Base-by-base conservation (phyloP, 2,888 invertebrate genomes). In the Eristalinus sepulchralis region DNA sequence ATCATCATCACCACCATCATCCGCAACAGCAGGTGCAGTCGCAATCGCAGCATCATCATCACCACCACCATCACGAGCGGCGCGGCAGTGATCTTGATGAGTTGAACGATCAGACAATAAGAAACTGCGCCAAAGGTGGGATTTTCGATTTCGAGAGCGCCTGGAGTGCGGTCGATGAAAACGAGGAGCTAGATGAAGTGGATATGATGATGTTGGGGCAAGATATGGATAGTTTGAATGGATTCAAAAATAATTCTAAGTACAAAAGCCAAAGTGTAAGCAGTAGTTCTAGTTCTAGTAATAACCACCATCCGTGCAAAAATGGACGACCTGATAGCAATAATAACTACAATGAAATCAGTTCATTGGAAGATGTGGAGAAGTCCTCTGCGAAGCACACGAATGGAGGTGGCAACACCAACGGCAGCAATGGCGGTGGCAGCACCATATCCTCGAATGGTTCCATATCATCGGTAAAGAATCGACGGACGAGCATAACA, bases 81-180 rank as follows among this genome's bases (percentile, higher is more conserved):
- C 89, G 90, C 20, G 90, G 90, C 68, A 91, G 91, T 88, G 92
- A 93, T 89, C 89, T 92, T 13, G 93, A 92, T 73, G 91, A 92
- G 88, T 76, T 93, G 62, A 91, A 91, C 36, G 91, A 91, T 76
- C 90, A 91, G 83, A 91, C 92, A 68, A 92, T 91, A 70, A 89
- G 91, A 4, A 90, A 91, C 57, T 90, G 91, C 27, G 90, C 91
- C 33, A 91, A 91, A 20, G 89, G 89, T 31, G 89, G 89, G n/a
- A 90, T 89, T 77, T 84, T 90, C 76, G 89, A 90, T 64, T 89
- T 91, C 36, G 91, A 91, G 47, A 90, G 90, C 84, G 91, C 90
- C 36, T 90, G 92, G 91, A 91, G 91, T 83, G 90, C 90, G n/a
- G 73, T 86, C 66, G 90, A 92, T 88, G 90, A 91, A 88, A 91